Base-by-base conservation (phyloP, 2,888 invertebrate species). In the Pseudeuparius sepicola region DNA sequence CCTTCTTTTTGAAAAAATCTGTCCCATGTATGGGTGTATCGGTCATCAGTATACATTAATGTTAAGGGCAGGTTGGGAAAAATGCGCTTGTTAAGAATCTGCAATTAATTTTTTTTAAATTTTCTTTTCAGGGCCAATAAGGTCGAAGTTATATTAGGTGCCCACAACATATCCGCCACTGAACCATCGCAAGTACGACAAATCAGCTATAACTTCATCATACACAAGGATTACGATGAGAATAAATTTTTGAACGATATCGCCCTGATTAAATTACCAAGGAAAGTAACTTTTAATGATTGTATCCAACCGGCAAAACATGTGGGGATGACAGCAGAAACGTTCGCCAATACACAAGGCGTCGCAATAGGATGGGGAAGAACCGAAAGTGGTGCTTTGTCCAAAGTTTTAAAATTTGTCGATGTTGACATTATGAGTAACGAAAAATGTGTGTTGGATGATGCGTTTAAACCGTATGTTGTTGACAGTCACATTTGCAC, bases 251-350 rank as follows among this genome's bases (percentile, higher is more conserved):
- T 29, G 7, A 45, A 49, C 25, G 49, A 49, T 17, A 37, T 49
- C 9, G 39, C 42, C 23, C 18, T 48, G 5, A 45, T 49, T 14
- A 31, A 40, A 30, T 41, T 49, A n/a, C 42, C 44, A n/a, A 9
- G 6, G 4, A 2, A 41, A 4, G 36, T 47, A 10, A 11, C 23
- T 12, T 25, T 39, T 7, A 45, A 30, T 15, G 27, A 36, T n/a
- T 26, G 36, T 7, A 42, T 49, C 9, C 42, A 44, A 34, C n/a
- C 31, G n/a, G n/a, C n/a, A n/a, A n/a, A n/a, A n/a, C n/a, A n/a
- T n/a, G n/a, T n/a, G n/a, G n/a, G n/a, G n/a, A n/a, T n/a, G n/a
- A n/a, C n/a, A n/a, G n/a, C n/a, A n/a, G n/a, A n/a, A n/a, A n/a
- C n/a, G n/a, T n/a, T n/a, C n/a, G n/a, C n/a, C n/a, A n/a, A n/a